phyloP scores from a whole-genome alignment of 2,113 vertebrate genomes.

The Desmodus rotundus region DNA sequence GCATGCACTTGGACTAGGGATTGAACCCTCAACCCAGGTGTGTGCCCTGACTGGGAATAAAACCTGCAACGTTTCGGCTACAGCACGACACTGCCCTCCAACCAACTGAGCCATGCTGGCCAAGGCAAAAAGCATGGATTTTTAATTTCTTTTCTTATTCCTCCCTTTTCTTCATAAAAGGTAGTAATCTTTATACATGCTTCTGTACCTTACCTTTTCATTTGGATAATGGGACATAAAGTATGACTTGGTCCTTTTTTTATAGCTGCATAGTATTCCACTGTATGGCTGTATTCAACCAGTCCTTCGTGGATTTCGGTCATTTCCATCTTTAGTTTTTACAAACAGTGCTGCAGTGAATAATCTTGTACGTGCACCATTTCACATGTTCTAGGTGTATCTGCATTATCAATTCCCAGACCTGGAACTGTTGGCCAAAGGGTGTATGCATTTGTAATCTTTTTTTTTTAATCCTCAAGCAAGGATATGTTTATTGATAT shows the following conservation, averaged over 20 bases:
- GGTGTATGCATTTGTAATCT: not conserved
- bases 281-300: not conserved
- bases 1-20: too few relatives aligned
- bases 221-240: not conserved
- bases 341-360: not conserved
- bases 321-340: conserved; percentile 35
- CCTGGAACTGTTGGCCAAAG: conserved; percentile 15
- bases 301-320: not conserved
- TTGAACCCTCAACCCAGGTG: too few relatives aligned
- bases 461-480: too few relatives aligned
- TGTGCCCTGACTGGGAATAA: too few relatives aligned
- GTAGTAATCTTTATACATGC: not conserved
- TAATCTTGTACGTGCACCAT: not conserved
- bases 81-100: too few relatives aligned
- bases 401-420: conserved; percentile 1
- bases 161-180: not conserved
- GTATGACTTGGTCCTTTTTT: not conserved
- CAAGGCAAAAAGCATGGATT: not conserved
- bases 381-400: not conserved
- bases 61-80: too few relatives aligned
- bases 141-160: conserved; percentile 15
- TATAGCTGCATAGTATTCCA: conserved; percentile 28
- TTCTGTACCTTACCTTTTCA: not conserved
- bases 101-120: too few relatives aligned
- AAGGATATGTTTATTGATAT: too few relatives aligned